Base-by-base conservation (phyloP, 2,797 vertebrate species). In the Thalassophryne amazonica region DNA sequence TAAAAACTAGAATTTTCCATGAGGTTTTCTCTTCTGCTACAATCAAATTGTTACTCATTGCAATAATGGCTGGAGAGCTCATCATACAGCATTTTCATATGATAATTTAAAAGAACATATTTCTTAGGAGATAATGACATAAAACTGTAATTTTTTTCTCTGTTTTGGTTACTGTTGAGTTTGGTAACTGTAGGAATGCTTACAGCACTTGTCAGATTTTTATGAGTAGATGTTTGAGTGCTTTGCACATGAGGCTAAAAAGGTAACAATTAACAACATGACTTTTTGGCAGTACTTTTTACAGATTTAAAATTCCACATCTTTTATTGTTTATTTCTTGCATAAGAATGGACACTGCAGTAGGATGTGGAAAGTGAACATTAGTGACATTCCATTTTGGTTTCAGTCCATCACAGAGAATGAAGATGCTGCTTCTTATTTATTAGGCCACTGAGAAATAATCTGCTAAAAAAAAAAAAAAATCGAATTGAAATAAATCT, bases 1-100 rank as follows among this genome's bases (percentile, higher is more conserved):
- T 29, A 31, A 51, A 52, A 27, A 49, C 6, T 12, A 39, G 7
- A 12, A 30, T 33, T 56, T 42, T 59, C 24, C 65, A 34, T 27
- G 34, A 24, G 17, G 50, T 71, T 25, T 18, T 29, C 13, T 58
- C 43, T n/a, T 5, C 29, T 7, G 21, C 18, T 38, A 55, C 32
- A 18, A 64, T 56, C 36, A 46, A 33, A 21, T 53, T 33, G 35
- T 27, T 42, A 10, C 12, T 53, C 23, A n/a, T 3, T 30, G 31
- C 60, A 32, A 13, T 28, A 13, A 39, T 29, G 23, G 29, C 28
- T 41, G 28, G 24, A 28, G 23, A 13, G 20, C 20, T 28, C 11
- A 22, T 23, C 8, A 18, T 23, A 11, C 13, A 32, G 31, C 32
- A 6, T 23, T 45, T 3, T 56, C 35, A 9, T 14, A 24, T 0